Evolutionary conservation across 2,113 vertebrate species (phyloP), one percentile per base, ranked within the genome.

Genomic region (Acinonyx jubatus): DNA sequence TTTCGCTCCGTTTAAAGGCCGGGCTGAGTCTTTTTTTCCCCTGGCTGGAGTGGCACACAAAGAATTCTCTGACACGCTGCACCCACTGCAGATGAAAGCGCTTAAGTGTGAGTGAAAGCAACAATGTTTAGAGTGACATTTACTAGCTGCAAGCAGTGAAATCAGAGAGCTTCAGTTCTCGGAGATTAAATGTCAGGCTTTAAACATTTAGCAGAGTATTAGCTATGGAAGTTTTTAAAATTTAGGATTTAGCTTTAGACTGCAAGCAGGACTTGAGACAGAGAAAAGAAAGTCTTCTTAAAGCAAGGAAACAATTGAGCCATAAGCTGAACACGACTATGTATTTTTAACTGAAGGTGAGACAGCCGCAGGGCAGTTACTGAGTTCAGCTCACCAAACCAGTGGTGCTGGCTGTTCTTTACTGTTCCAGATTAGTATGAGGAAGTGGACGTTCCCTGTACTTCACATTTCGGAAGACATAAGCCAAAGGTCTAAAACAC

Each of bases 101-200:
- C 96, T 98, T 98, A 94, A 97, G 95, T 98, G 95, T 12, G 88
- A 97, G 86, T 97, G 98, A 99, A 99, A 98, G 97, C 98, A 97
- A 95, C 94, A 97, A 97, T 98, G 98, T 97, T 98, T 79, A 95
- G 93, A 97, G 57, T 98, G 99, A 98, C 98, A 98, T 99, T 99
- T 98, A 98, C 96, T 94, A 98, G 91, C 83, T 94, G 92, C 88
- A 97, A 98, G 97, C 91, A 97, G 94, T 97, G 97, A 98, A 98
- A 98, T 73, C 94, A 96, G 33, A 98, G 94, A 1, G 25, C 82
- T 97, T 96, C 92, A 96, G 95, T 87, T 95, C 95, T 38, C 14
- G 14, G 61, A 79, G 96, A 98, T 98, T 98, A 98, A 98, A 98
- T 98, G 98, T 98, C 98, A 98, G 91, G 94, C 82, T 96, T 96